Evolutionary conservation across 2,888 invertebrate species (phyloP).

Genomic region (Meteorus colon): DNA sequence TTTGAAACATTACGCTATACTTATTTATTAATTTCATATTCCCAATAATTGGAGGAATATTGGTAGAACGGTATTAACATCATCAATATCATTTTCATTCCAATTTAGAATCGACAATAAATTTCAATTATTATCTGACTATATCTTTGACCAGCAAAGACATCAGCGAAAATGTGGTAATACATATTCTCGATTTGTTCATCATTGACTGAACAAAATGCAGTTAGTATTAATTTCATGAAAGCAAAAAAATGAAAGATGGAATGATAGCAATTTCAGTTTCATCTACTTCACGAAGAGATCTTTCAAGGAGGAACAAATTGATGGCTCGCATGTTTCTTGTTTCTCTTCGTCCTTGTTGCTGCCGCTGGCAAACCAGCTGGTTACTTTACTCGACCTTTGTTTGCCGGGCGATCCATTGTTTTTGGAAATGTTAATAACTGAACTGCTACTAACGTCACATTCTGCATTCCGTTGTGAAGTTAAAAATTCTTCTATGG

Average conservation of each 20-base stretch:
- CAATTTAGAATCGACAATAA: conserved; percentile 1
- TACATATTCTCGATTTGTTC: neutral
- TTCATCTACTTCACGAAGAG: conserved; percentile 86
- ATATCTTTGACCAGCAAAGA: conserved; percentile 38
- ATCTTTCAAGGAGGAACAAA: conserved; percentile 89
- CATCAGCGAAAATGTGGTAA: neutral
- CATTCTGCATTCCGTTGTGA: conserved; percentile 76
- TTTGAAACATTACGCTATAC: neutral
- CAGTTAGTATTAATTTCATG: neutral
- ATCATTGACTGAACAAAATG: neutral
- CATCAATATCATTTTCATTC: conserved; percentile 4
- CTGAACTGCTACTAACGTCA: conserved; percentile 60
- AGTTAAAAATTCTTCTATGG: conserved; percentile 87
- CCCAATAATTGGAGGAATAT: neutral
- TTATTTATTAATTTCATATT: neutral
- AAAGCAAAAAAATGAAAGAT: neutral
- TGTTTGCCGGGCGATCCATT: conserved; percentile 71
- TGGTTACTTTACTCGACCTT: conserved; percentile 61
- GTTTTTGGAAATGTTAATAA: conserved; percentile 62
- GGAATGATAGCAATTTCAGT: neutral
- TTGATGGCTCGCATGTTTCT: conserved; percentile 85
- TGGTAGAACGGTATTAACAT: neutral
- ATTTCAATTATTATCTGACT: neutral
- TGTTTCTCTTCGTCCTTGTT: conserved; percentile 81
- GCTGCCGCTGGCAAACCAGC: conserved; percentile 68